phyloP scores from a whole-genome alignment of 2,888 invertebrate species.

The Desoria tigrina region DNA sequence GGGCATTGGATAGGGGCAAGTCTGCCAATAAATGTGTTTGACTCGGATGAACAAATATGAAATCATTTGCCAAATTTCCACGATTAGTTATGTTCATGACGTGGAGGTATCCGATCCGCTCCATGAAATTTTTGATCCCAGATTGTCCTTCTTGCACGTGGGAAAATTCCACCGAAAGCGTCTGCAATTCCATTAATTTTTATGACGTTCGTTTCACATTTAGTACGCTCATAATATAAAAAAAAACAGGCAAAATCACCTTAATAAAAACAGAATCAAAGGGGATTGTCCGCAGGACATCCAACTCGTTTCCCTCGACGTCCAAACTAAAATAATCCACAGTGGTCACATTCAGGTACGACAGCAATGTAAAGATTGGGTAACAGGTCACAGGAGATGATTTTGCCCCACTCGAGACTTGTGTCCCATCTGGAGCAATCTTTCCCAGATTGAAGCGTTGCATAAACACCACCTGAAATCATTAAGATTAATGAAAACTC shows the following conservation, averaged over 20 bases:
- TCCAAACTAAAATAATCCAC: constrained; percentile 58
- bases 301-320: constrained; percentile 57
- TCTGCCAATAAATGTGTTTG: not conserved
- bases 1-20: too few relatives aligned
- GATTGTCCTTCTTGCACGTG: constrained; percentile 52
- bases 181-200: constrained; percentile 48
- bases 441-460: constrained; percentile 37
- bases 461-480: constrained; percentile 24
- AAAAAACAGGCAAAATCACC: constrained; percentile 40
- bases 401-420: not conserved
- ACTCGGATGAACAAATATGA: constrained; percentile 52
- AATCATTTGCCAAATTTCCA: constrained; percentile 54
- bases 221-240: too few relatives aligned
- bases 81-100: constrained; percentile 47
- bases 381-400: constrained; percentile 56
- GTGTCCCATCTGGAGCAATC: constrained; percentile 10
- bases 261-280: constrained; percentile 56
- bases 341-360: constrained; percentile 56
- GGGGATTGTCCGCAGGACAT: constrained; percentile 57
- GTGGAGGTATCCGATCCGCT: constrained; percentile 47
- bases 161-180: constrained; percentile 54
- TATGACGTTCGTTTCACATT: not conserved
- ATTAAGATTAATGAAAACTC: too few relatives aligned
- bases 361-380: constrained; percentile 57
- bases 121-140: constrained; percentile 49